A percentile compares a stretch with the other conserved stretches of the same genome.
These are phyloP conservation scores for Nephrotoma flavescens DNA, from an alignment of 2,888 invertebrate species.

Conservation along the genomic window DNA sequence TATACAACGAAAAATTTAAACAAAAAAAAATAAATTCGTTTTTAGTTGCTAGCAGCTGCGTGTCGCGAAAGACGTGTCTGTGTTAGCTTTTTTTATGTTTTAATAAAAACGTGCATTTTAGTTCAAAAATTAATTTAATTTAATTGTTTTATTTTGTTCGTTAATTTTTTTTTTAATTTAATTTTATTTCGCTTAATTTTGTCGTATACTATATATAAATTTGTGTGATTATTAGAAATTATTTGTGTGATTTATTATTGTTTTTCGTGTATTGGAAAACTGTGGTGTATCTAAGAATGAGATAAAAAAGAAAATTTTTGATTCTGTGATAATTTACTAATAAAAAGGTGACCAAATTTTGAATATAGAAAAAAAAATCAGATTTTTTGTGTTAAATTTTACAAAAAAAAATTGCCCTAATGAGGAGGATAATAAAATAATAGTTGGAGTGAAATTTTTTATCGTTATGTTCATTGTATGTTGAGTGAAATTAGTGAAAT, in stretches of 20 bases:
- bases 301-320: neutral
- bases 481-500: slow-evolving; percentile 2
- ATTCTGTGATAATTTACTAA: neutral
- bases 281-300: neutral
- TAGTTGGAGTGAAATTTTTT: neutral
- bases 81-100: neutral
- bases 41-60: slow-evolving; percentile 4
- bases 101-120: neutral
- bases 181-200: neutral
- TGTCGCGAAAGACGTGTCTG: neutral
- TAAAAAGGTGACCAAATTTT: neutral
- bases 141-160: neutral
- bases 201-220: neutral
- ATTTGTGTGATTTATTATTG: neutral
- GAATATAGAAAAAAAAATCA: neutral
- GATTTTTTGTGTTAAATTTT: neutral
- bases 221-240: neutral
- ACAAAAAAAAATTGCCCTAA: neutral
- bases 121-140: neutral
- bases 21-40: neutral
- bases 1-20: neutral
- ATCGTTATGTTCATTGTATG: neutral
- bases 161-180: neutral
- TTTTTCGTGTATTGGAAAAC: neutral
- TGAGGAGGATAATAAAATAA: neutral